phyloP scores from a whole-genome alignment of 2,797 vertebrate genomes.

The Arrhamphus sclerolepis region DNA sequence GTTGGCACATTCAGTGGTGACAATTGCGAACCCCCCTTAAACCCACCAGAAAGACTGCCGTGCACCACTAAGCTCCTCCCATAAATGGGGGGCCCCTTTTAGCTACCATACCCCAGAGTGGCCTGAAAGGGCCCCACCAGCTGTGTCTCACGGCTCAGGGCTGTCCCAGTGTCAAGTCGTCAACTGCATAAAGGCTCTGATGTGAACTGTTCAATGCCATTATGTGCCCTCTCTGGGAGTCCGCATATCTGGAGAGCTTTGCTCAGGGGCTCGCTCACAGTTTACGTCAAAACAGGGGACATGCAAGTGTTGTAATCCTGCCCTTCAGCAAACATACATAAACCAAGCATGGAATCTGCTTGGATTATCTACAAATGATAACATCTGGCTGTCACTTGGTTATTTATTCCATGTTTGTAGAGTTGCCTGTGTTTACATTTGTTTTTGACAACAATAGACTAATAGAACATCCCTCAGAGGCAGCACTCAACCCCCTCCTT shows the following conservation, averaged over 20 bases:
- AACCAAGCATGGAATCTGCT: not conserved
- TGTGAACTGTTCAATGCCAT: not conserved
- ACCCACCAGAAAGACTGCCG: not conserved
- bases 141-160: conserved; percentile 2
- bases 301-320: conserved; percentile 8
- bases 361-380: conserved; percentile 6
- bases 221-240: conserved; percentile 1
- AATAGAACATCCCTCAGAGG: conserved; percentile 14
- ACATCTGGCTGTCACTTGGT: conserved; percentile 4
- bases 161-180: conserved; percentile 3
- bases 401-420: conserved; percentile 8
- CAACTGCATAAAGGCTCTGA: not conserved
- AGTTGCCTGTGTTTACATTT: conserved; percentile 6
- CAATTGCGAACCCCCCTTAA: not conserved
- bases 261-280: not conserved
- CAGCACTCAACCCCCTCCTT: not conserved
- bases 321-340: conserved; percentile 2
- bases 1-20: not conserved
- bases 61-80: not conserved
- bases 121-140: conserved; percentile 9
- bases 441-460: conserved; percentile 3
- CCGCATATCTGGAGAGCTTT: not conserved
- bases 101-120: not conserved
- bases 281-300: not conserved
- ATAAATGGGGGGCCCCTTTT: not conserved